Evolutionary conservation across 2,888 invertebrate genomes (phyloP), one percentile per base, ranked within the genome.

Genomic region (Acleris literana): DNA sequence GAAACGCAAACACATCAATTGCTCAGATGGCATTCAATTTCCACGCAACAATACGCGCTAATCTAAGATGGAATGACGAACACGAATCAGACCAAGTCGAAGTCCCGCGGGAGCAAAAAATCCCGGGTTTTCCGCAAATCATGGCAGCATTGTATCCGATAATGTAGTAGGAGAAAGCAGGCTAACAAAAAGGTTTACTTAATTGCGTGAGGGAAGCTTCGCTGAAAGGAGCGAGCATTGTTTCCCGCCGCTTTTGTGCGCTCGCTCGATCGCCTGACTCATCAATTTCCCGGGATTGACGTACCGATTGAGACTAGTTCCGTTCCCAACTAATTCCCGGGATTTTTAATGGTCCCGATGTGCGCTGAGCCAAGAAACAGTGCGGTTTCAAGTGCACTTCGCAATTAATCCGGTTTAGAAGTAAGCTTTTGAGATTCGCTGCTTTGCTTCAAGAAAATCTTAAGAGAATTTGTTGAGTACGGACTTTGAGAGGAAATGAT

Each of bases 141-240:
- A 92, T 87, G 82, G 81, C 81, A 74, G 85, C 85, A 88, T 92
- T 92, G 92, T 92, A 84, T 82, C 82, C 82, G 83, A 88, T 91
- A 91, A 92, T 90, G 86, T 87, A 90, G 87, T 88, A 81, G 84
- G 80, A 83, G 81, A 84, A 85, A 86, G 79, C 83, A 78, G 74
- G 74, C 77, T 79, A 85, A 86, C 90, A 90, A 88, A 92, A 91
- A 92, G 88, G 84, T 82, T 85, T 87, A 85, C 87, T 89, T 91
- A 92, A 92, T 92, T 91, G 91, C 86, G 77, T 80, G 79, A 77
- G 86, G 90, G 88, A 85, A 85, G 85, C 83, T 13, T 76, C 82
- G 79, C 77, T 87, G 89, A 88, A 88, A 87, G 87, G 83, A 81
- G 64, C 71, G 75, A 75, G 76, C 78, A 86, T 92, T 92, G 92